Conservation (phyloP, 2,888 invertebrate genomes). For the Lysandra coridon region DNA sequence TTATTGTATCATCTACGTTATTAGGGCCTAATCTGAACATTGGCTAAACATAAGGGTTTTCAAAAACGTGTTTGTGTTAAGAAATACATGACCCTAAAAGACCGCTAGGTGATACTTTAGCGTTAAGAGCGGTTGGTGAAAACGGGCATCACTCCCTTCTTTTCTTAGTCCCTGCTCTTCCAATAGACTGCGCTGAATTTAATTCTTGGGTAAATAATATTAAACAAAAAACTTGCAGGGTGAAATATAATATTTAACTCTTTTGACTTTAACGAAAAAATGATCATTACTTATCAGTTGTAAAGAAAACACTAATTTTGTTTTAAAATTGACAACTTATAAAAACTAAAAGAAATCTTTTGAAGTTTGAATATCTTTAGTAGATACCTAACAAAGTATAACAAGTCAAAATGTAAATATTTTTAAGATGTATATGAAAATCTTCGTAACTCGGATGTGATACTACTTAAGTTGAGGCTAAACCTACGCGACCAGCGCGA, state of each 20-base stretch:
- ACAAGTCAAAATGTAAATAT: background rate
- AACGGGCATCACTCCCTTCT: too few species aligned
- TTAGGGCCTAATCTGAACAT: too few species aligned
- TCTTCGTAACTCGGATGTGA: background rate
- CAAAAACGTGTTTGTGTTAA: too few species aligned
- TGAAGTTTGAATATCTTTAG: background rate
- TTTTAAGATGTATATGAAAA: background rate
- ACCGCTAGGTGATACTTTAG: too few species aligned
- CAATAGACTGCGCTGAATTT: background rate
- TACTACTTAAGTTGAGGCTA: background rate
- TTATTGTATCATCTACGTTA: too few species aligned
- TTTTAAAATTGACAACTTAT: too few species aligned
- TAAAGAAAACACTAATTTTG: too few species aligned
- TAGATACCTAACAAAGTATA: background rate
- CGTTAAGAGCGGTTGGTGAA: too few species aligned
- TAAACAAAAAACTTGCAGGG: background rate
- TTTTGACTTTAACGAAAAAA: background rate
- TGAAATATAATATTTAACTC: background rate
- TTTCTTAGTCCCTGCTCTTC: too few species aligned
- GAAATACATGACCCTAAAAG: too few species aligned
- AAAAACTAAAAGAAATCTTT: background rate
- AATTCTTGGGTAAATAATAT: background rate
- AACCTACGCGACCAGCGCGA: too few species aligned
- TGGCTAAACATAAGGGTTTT: too few species aligned
- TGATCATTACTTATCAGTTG: background rate